Conservation (phyloP, 2,888 invertebrate genomes). For the Hyposoter didymator region DNA sequence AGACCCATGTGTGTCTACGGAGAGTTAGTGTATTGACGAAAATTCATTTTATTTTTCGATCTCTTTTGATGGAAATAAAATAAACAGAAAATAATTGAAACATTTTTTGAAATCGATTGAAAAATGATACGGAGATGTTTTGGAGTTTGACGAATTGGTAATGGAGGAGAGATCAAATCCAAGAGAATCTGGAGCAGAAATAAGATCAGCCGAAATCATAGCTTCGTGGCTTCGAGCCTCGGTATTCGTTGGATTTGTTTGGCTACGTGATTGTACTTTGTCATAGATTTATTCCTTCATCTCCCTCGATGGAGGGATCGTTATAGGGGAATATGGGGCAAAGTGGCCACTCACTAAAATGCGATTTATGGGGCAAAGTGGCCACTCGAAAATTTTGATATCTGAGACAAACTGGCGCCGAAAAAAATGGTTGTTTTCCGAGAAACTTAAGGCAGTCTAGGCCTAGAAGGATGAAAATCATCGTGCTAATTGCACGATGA, state of each 20-base stretch:
- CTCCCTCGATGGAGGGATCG: conserved; percentile 17
- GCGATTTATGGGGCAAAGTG: too few relatives aligned
- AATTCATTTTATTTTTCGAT: too few relatives aligned
- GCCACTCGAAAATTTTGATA: too few relatives aligned
- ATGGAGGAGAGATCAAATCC: background rate
- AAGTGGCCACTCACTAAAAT: too few relatives aligned
- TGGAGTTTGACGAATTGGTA: background rate
- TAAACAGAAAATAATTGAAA: background rate
- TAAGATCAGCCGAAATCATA: background rate
- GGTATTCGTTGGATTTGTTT: conserved; percentile 2
- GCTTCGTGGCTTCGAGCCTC: background rate
- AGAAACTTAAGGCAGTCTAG: too few relatives aligned
- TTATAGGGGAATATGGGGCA: too few relatives aligned
- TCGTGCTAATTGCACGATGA: too few relatives aligned
- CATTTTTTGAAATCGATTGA: background rate
- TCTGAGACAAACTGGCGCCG: too few relatives aligned
- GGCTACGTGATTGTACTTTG: conserved; percentile 28
- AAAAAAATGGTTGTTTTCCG: too few relatives aligned
- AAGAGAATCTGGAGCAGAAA: background rate
- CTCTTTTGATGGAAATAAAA: background rate
- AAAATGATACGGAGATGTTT: background rate
- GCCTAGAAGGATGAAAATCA: too few relatives aligned
- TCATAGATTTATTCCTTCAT: conserved; percentile 45
- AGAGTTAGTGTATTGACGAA: too few relatives aligned
- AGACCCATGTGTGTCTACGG: background rate